These are phyloP conservation scores for Labroides dimidiatus DNA, from an alignment of 2,797 vertebrate genomes.

Conservation along the genomic window DNA sequence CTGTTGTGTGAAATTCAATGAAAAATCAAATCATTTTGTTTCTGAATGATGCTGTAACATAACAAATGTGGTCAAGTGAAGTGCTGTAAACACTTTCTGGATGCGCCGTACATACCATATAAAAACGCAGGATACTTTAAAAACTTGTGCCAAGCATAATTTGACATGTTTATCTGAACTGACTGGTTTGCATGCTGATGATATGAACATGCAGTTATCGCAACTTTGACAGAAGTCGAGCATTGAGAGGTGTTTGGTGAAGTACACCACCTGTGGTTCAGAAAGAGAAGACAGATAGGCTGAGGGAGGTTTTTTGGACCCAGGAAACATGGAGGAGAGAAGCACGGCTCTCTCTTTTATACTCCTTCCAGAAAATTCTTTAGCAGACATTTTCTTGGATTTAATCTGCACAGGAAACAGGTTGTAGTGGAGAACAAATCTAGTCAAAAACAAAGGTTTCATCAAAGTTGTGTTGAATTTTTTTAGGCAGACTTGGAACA, in stretches of 20 bases:
- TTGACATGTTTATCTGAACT: too few species aligned
- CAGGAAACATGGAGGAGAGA: slow-evolving; percentile 90
- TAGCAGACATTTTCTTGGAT: slow-evolving; percentile 82
- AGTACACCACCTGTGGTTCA: slow-evolving; percentile 59
- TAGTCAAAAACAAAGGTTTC: too few species aligned
- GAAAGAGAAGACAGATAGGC: slow-evolving; percentile 32
- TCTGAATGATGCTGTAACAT: too few species aligned
- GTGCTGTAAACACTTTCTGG: too few species aligned
- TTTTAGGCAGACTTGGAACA: neutral
- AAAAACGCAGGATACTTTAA: neutral
- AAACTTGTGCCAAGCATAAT: too few species aligned
- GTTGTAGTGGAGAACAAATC: neutral
- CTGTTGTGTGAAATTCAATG: too few species aligned
- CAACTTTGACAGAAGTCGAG: neutral
- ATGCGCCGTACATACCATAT: too few species aligned
- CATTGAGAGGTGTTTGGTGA: neutral
- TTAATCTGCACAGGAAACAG: slow-evolving; percentile 83
- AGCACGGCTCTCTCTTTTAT: slow-evolving; percentile 93
- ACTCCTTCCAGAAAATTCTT: slow-evolving; percentile 90
- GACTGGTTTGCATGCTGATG: neutral
- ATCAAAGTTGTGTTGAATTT: neutral
- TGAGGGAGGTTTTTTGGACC: slow-evolving; percentile 72
- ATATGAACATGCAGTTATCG: neutral
- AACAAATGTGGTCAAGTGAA: too few species aligned
- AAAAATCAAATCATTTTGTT: too few species aligned